A percentile compares a stretch with the other conserved stretches of the same genome.
These are phyloP conservation scores for Apamea anceps DNA, from an alignment of 2,888 invertebrate genomes.

Conservation along the genomic window DNA sequence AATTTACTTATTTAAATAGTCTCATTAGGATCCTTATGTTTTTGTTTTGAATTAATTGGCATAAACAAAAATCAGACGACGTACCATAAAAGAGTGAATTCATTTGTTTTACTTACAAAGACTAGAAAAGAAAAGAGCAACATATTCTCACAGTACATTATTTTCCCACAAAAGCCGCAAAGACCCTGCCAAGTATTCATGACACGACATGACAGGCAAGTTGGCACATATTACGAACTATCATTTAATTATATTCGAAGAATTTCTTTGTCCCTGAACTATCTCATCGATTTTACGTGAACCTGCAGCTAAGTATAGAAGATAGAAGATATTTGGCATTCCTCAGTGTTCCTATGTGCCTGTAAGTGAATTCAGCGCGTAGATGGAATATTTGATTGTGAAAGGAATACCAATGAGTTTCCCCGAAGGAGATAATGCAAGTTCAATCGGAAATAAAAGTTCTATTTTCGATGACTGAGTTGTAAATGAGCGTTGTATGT, in stretches of 20 bases:
- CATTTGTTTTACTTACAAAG: not conserved
- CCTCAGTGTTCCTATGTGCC: constrained; percentile 41
- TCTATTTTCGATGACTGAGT: constrained; percentile 27
- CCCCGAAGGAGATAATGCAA: constrained; percentile 61
- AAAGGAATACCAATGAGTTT: constrained; percentile 78
- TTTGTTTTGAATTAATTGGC: not conserved
- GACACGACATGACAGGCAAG: constrained; percentile 12
- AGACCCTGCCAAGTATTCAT: not conserved
- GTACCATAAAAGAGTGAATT: not conserved
- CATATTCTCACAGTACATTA: not conserved
- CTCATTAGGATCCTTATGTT: not conserved
- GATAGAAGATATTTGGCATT: constrained; percentile 57
- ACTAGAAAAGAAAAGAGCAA: not conserved
- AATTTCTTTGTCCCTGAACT: constrained; percentile 26
- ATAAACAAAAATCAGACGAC: not conserved
- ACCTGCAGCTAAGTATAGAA: constrained; percentile 43
- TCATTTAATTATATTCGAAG: constrained; percentile 13
- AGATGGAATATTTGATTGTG: constrained; percentile 70
- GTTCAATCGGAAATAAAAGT: constrained; percentile 52
- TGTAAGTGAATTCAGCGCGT: constrained; percentile 78
- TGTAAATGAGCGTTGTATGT: constrained; percentile 30
- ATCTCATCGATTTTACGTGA: constrained; percentile 21
- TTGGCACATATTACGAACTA: constrained; percentile 2
- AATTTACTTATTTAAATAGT: not conserved
- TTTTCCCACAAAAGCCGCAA: constrained; percentile 5